Evolutionary conservation across 2,888 invertebrate species (phyloP).

Genomic region (Hyles lineata): DNA sequence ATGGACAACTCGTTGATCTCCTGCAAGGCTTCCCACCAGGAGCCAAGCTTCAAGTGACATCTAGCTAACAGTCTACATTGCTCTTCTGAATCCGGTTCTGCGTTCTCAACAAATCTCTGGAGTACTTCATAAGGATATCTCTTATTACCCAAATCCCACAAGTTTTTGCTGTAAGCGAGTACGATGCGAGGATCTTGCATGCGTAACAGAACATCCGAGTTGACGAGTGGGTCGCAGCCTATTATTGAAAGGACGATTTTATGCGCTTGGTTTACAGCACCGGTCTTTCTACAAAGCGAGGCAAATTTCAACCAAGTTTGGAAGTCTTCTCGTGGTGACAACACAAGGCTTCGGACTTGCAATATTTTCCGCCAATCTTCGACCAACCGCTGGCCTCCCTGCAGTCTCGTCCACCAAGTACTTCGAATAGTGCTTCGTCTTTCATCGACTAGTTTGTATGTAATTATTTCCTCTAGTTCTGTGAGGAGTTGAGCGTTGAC

Average conservation of each 20-base stretch:
- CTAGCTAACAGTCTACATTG: slow-evolving; percentile 87
- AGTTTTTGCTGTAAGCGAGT: slow-evolving; percentile 97
- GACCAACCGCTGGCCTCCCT: slow-evolving; percentile 96
- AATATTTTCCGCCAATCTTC: slow-evolving; percentile 99
- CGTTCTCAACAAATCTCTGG: slow-evolving; percentile 89
- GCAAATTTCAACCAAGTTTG: slow-evolving; percentile 99
- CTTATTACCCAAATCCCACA: slow-evolving; percentile 94
- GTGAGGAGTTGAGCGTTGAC: slow-evolving; percentile 98
- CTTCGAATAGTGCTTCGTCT: slow-evolving; percentile 90
- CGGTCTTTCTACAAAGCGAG: slow-evolving; percentile 97
- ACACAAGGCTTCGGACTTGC: slow-evolving; percentile 96
- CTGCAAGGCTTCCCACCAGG: slow-evolving; percentile 96
- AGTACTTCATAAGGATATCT: slow-evolving; percentile 91
- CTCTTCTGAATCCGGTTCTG: slow-evolving; percentile 80
- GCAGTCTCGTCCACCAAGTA: slow-evolving; percentile 98
- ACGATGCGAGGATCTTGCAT: slow-evolving; percentile 93
- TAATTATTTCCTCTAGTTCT: slow-evolving; percentile 98
- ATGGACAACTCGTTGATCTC: slow-evolving; percentile 93
- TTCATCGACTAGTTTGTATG: slow-evolving; percentile 98
- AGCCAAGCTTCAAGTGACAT: slow-evolving; percentile 96
- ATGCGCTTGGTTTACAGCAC: slow-evolving; percentile 93
- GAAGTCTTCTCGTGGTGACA: slow-evolving; percentile 96
- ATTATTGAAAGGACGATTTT: slow-evolving; percentile 94
- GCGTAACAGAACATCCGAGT: slow-evolving; percentile 89
- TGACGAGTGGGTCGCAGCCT: slow-evolving; percentile 91